A percentile compares a stretch with the other conserved stretches of the same genome.
phyloP scores from a whole-genome alignment of 2,797 vertebrate species.

The Gymnocypris eckloni region DNA sequence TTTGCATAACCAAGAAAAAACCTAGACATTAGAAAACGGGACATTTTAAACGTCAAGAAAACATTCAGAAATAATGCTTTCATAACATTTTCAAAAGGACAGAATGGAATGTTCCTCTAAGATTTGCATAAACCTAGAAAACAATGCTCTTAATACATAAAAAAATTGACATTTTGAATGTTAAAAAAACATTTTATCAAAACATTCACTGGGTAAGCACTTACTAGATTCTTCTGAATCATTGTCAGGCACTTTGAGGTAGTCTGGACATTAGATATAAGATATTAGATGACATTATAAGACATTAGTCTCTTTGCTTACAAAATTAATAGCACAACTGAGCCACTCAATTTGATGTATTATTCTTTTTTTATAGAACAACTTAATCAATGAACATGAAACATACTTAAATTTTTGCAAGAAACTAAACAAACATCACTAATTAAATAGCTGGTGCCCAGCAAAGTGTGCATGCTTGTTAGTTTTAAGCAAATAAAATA shows the following conservation, averaged over 20 bases:
- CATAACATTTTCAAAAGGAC: too few relatives aligned
- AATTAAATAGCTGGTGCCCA: neutral
- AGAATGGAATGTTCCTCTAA: too few relatives aligned
- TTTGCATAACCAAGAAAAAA: too few relatives aligned
- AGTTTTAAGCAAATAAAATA: neutral
- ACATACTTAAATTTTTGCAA: neutral
- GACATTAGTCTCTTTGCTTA: neutral
- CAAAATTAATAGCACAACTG: neutral
- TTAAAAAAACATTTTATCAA: too few relatives aligned
- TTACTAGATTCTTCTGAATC: neutral
- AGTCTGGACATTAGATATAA: neutral
- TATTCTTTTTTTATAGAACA: neutral
- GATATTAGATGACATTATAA: neutral
- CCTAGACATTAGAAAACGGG: too few relatives aligned
- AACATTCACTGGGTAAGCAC: neutral
- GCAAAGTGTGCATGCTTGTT: neutral
- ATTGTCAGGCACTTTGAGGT: neutral
- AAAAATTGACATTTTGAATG: too few relatives aligned
- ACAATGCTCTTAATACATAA: too few relatives aligned
- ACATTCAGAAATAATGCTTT: too few relatives aligned
- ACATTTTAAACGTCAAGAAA: too few relatives aligned
- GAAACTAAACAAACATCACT: neutral
- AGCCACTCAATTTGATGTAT: neutral
- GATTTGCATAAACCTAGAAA: too few relatives aligned
- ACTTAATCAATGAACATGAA: neutral